Base-by-base conservation (phyloP, 2,797 vertebrate species). In the Staurois parvus region DNA sequence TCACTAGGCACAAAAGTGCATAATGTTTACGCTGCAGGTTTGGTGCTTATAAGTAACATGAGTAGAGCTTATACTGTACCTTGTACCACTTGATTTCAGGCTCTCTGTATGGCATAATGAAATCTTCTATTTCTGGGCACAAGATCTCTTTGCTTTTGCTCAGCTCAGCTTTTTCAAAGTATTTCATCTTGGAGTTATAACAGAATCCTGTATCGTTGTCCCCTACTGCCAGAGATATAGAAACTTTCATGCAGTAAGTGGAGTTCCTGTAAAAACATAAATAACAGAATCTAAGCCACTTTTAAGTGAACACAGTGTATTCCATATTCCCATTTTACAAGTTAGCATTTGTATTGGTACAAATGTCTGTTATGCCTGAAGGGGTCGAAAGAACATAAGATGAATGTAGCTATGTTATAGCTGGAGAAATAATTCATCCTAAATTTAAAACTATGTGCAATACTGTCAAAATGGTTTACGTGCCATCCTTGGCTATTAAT, bases 211-310 rank as follows among this genome's bases (percentile, higher is more conserved):
- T 97, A 93, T 99, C 97, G 84, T 99, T 99, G 94, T 99, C 97
- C 26, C 97, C 97, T 91, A 99, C 98, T 0, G 94, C 96, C 90
- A 99, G 94, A 0, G 98, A 97, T 95, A 99, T 99, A 91, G 98
- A 99, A 89, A 99, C 98, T 93, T 99, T 99, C 97, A 99, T 99
- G 92, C 98, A 99, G 90, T 99, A 99, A 3, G 98, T 98, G 85
- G 98, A 98, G 90, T 99, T 99, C 93, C 98, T 99, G 96, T 69
- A 93, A 93, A 75, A 88, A 81, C 93, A 88, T 11, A 91, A 77
- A 92, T 90, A 93, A 40, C 64, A 88, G 80, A 83, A 79, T 28
- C 73, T 67, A 69, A 62, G 40, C 77, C 6, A 37, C 32, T 28
- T 78, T 74, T 8, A 75, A 75, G 72, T 66, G 67, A 52, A 84